A percentile compares a stretch with the other conserved stretches of the same genome.
Conservation (phyloP, 2,888 invertebrate species). For the Smittia aterrima region DNA sequence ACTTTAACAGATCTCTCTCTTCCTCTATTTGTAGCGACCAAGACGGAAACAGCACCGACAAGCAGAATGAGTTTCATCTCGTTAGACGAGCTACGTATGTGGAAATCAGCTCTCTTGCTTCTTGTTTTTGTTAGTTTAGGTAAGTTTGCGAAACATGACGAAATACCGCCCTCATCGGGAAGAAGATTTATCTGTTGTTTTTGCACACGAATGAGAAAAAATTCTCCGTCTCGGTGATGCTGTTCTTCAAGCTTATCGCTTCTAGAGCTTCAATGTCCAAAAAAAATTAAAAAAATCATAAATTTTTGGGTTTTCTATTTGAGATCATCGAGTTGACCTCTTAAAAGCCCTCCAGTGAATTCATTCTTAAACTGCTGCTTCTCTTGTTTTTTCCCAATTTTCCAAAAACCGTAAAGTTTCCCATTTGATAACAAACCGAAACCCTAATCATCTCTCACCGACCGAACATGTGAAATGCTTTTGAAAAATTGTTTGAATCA, state of each 20-base stretch:
- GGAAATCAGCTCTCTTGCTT: constrained; percentile 33
- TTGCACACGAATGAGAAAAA: neutral
- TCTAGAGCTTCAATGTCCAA: neutral
- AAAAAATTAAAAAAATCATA: neutral
- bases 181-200: constrained; percentile 23
- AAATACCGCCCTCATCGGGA: constrained; percentile 7
- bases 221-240: neutral
- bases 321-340: too few species aligned
- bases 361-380: too few species aligned
- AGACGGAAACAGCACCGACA: neutral
- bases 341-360: too few species aligned
- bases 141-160: constrained; percentile 7
- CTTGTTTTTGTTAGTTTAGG: constrained; percentile 37
- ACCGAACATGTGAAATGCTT: neutral
- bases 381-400: too few species aligned
- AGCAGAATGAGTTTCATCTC: constrained; percentile 17
- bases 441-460: neutral
- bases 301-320: too few species aligned
- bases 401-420: too few species aligned
- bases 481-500: constrained; percentile 22
- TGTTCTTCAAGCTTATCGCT: too few species aligned
- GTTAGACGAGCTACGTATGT: constrained; percentile 23
- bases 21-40: neutral
- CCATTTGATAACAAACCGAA: too few species aligned
- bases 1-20: neutral